Percentiles rank a stretch among this genome's conserved stretches.
phyloP scores from a whole-genome alignment of 2,113 vertebrate species.

The Serinus canaria region DNA sequence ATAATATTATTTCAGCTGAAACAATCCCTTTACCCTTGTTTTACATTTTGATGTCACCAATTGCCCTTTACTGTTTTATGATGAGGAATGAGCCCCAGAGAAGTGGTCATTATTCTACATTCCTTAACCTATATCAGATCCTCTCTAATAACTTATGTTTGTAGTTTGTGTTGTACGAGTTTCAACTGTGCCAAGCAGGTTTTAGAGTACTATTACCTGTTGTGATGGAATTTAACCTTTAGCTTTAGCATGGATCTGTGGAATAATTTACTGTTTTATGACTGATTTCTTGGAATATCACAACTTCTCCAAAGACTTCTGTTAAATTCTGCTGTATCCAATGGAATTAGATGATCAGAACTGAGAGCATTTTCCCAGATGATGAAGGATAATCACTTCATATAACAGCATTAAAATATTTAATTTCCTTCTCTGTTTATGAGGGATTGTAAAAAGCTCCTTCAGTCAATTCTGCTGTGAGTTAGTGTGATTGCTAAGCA shows the following conservation, averaged over 20 bases:
- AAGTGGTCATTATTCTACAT: not conserved
- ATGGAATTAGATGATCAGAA: not conserved
- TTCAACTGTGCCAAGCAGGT: not conserved
- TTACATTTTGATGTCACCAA: not conserved
- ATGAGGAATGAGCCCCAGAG: not conserved
- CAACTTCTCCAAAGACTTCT: not conserved
- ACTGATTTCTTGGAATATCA: not conserved
- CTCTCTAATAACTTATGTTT: not conserved
- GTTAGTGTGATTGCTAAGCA: not conserved
- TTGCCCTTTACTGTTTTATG: not conserved
- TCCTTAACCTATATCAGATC: not conserved
- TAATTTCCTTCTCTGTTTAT: constrained; percentile 21
- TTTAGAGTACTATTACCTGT: not conserved
- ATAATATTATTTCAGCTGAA: not conserved
- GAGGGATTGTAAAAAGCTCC: not conserved
- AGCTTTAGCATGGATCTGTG: not conserved
- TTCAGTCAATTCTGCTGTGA: not conserved
- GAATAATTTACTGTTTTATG: not conserved
- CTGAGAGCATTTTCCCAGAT: not conserved
- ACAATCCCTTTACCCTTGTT: not conserved
- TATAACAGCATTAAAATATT: not conserved
- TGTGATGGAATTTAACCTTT: not conserved
- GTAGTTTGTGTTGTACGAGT: not conserved
- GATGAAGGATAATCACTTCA: not conserved
- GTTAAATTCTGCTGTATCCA: not conserved